These are phyloP conservation scores for Tiliacea citrago DNA, from an alignment of 2,888 invertebrate species.

Conservation along the genomic window DNA sequence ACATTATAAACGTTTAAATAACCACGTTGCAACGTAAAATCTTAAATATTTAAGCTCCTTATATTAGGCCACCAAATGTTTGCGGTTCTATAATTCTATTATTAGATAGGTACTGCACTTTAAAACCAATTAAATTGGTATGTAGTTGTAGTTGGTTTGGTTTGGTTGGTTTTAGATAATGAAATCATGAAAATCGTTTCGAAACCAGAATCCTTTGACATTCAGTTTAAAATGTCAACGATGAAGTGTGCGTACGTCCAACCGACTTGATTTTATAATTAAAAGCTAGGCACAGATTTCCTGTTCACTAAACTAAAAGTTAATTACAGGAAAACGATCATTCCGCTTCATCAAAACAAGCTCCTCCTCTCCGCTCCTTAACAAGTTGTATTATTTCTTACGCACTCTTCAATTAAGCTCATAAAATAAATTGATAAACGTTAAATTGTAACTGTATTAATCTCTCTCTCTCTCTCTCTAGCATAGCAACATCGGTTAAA, in stretches of 20 bases:
- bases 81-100: not conserved
- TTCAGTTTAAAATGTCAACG: slow-evolving; percentile 47
- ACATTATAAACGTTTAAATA: not conserved
- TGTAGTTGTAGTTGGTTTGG: too few species aligned
- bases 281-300: slow-evolving; percentile 11
- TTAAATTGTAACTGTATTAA: not conserved
- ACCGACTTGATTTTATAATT: slow-evolving; percentile 8
- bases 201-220: slow-evolving; percentile 29
- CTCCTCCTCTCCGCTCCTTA: too few species aligned
- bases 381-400: not conserved
- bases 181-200: slow-evolving; percentile 11
- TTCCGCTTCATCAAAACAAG: not conserved
- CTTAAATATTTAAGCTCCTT: not conserved
- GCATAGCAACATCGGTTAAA: not conserved
- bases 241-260: not conserved
- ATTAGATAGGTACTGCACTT: not conserved
- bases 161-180: not conserved
- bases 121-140: slow-evolving; percentile 1
- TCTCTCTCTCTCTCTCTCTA: too few species aligned
- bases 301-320: slow-evolving; percentile 16
- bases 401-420: not conserved
- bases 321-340: slow-evolving; percentile 36
- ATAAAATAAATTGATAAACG: not conserved
- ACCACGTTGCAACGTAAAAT: not conserved
- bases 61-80: not conserved